A percentile compares a stretch with the other conserved stretches of the same genome.
Conservation (phyloP, 2,888 invertebrate genomes). For the Spodoptera picta region DNA sequence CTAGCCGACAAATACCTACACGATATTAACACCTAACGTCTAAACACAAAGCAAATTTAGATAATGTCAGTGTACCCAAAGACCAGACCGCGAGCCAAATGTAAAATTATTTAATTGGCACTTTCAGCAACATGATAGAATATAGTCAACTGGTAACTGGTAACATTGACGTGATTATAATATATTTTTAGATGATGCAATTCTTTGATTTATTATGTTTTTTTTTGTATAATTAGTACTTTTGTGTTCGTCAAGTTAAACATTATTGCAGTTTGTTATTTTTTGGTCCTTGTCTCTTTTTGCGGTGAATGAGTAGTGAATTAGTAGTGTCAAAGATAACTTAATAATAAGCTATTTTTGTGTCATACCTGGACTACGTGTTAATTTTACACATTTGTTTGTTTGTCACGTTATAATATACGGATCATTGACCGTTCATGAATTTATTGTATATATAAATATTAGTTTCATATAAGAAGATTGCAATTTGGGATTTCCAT, state of each 20-base stretch:
- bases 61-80: slow-evolving; percentile 39
- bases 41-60: slow-evolving; percentile 50
- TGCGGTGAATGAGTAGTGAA: background rate
- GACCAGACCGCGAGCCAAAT: slow-evolving; percentile 32
- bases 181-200: slow-evolving; percentile 19
- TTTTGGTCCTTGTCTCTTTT: slow-evolving; percentile 6
- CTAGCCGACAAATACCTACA: slow-evolving; percentile 43
- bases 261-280: background rate
- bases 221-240: background rate
- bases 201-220: slow-evolving; percentile 16
- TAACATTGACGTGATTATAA: slow-evolving; percentile 15
- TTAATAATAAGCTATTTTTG: too few species aligned
- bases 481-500: slow-evolving; percentile 22
- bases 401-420: too few species aligned
- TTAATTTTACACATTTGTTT: too few species aligned
- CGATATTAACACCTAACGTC: slow-evolving; percentile 47
- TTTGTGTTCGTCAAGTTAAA: background rate
- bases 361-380: too few species aligned
- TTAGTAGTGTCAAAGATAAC: too few species aligned
- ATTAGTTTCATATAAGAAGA: too few species aligned
- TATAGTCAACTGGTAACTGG: slow-evolving; percentile 4
- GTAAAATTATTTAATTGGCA: slow-evolving; percentile 50
- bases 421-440: too few species aligned
- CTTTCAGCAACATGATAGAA: slow-evolving; percentile 37
- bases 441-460: too few species aligned